Percentiles rank a stretch among this genome's conserved stretches.
Evolutionary conservation across 2,888 invertebrate species (phyloP).

Genomic region (Cyrtodaria siliqua): DNA sequence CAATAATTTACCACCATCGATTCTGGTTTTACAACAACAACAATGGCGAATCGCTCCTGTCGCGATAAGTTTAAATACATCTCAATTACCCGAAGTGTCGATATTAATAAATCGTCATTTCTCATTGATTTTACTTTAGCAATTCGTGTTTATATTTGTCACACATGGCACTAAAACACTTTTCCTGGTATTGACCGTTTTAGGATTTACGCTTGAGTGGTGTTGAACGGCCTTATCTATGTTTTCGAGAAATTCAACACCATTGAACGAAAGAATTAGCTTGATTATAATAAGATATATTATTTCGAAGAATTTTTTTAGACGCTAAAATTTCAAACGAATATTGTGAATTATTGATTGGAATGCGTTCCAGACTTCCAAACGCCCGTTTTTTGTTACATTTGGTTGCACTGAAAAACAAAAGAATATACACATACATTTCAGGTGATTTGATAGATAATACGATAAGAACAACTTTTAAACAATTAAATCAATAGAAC

Average conservation of each 20-base stretch:
- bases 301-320: no score
- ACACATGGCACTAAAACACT: conserved; percentile 28
- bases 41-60: conserved; percentile 61
- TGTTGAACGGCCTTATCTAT: conserved; percentile 47
- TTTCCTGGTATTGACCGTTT: conserved; percentile 35
- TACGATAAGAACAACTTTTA: no score
- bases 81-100: conserved; percentile 54
- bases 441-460: no score
- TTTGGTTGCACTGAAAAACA: not conserved
- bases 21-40: conserved; percentile 58
- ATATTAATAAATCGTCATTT: conserved; percentile 37
- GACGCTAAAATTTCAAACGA: no score
- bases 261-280: not conserved
- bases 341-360: no score
- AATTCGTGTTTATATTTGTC: conserved; percentile 45
- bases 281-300: no score
- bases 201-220: conserved; percentile 47
- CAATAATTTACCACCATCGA: conserved; percentile 62
- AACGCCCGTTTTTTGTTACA: not conserved
- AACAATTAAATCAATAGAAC: no score
- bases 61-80: conserved; percentile 60
- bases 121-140: not conserved
- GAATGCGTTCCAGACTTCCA: no score
- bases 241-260: conserved; percentile 37
- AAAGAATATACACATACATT: no score